Base-by-base conservation (phyloP, 2,113 vertebrate species). In the Perognathus longimembris region DNA sequence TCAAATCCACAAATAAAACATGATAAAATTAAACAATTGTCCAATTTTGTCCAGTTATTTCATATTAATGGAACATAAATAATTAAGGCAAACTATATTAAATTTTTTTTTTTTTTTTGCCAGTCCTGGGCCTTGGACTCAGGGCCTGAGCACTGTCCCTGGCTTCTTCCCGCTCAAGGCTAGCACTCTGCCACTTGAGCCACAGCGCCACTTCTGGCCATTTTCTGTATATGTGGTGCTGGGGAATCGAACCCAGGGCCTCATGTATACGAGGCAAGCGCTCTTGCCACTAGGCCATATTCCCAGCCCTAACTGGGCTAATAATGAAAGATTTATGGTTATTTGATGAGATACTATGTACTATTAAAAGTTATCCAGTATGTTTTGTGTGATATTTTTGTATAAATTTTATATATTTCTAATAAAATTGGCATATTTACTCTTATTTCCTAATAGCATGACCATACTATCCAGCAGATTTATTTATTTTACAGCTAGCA, bases 401-500 rank as follows among this genome's bases (percentile, higher is more conserved):
- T 22, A 50, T 79, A 26, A 64, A 22, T 42, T 42, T 67, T 73
- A 21, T 73, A 17, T 57, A 64, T 77, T 34, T 64, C 40, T 73
- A 54, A 54, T 54, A 64, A 45, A n/a, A 78, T 71, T 11, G 12
- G 30, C 6, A 15, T 54, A 57, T 24, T 84, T 11, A 42, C 18
- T 64, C 17, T 78, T 84, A 5, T 77, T 85, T 24, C 4, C 54
- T 50, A 40, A 64, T 30, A 73, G 4, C 12, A 45, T 63, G 40
- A 73, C 28, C 73, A n/a, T 36, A 36, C 20, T 66, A 20, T 11
- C 0, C 4, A 54, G 40, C 89, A 40, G 7, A n/a, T 69, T 76
- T 26, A 42, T 77, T 89, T 93, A 76, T 63, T 89, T 85, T 66
- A 38, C 22, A 89, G 57, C 5, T 74, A 57, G 20, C 30, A 90